Evolutionary conservation across 92 coral and sea anemone genomes (phyloP), one percentile per base, ranked within the genome.

Genomic region (Desmophyllum pertusum): DNA sequence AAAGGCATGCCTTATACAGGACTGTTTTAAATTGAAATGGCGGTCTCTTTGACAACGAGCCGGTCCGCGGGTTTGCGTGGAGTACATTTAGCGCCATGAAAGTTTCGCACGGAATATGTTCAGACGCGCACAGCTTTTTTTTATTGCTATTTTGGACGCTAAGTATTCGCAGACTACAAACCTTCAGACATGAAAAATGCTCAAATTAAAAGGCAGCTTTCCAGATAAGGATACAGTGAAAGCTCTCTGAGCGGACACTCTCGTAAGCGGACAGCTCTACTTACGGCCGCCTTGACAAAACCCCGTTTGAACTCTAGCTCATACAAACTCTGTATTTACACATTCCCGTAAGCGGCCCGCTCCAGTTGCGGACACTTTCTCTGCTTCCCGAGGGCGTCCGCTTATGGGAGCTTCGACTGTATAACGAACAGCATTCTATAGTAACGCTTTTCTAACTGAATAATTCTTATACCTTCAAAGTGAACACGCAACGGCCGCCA

Each of bases 1-100:
- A 15, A 67, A 35, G 11, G n/a, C 31, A 79, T 63, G 74, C 63
- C 31, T 27, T 45, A 79, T 25, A 18, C 27, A 36, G 8, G 29
- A 38, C 5, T 25, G 51, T 10, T 35, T 29, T 55, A 31, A 33
- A 38, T 6, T 27, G 21, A 4, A 33, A 41, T 37, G 48, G 63
- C 84, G 76, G 76, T 45, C 41, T 37, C 50, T 68, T 80, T 68
- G 65, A 80, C 21, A 23, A 50, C 57, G 35, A 10, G 15, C 66
- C 15, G 7, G 63, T 33, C n/a, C 21, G 21, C 14, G 23, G 17
- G 10, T n/a, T 25, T 36, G 29, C 17, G 38, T 6, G 10, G 33
- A 77, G 38, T 76, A 51, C n/a, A n/a, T 55, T 53, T 55, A 55
- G 78, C n/a, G 15, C 27, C 10, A 74, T 23, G 42, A 48, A 45